Percentiles rank a stretch among this genome's conserved stretches.
phyloP scores from a whole-genome alignment of 2,797 vertebrate genomes.

The Petrocephalus schoutedeni region DNA sequence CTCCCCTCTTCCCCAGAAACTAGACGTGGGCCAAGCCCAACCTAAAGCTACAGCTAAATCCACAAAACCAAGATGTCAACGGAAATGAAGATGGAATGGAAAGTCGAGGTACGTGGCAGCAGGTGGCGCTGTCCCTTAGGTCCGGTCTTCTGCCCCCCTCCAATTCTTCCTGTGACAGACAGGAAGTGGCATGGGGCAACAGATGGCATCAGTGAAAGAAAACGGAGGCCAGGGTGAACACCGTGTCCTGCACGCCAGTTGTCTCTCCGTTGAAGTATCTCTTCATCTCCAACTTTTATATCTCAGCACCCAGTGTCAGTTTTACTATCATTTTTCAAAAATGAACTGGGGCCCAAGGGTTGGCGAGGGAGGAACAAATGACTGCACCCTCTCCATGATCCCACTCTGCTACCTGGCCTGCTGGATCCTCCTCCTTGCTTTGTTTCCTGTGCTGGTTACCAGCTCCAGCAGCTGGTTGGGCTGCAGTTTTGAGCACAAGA shows the following conservation, averaged over 20 bases:
- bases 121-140: constrained; percentile 43
- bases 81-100: constrained; percentile 44
- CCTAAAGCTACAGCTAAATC: constrained; percentile 24
- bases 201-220: constrained; percentile 39
- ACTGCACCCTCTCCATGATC: constrained; percentile 1
- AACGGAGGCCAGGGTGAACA: constrained; percentile 37
- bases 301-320: constrained; percentile 19
- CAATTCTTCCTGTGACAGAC: constrained; percentile 43
- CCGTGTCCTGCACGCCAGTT: constrained; percentile 15
- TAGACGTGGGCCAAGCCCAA: constrained; percentile 33
- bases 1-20: not conserved
- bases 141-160: constrained; percentile 45
- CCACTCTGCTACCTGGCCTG: constrained; percentile 38
- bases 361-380: constrained; percentile 8
- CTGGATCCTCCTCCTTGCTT: constrained; percentile 52
- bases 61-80: constrained; percentile 26
- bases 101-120: constrained; percentile 51
- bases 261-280: constrained; percentile 14
- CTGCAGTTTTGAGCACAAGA: constrained; percentile 29
- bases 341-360: not conserved
- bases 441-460: constrained; percentile 53
- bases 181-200: constrained; percentile 39
- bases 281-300: not conserved
- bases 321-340: not conserved
- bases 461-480: constrained; percentile 10